A percentile compares a stretch with the other conserved stretches of the same genome.
Evolutionary conservation across 2,888 invertebrate genomes (phyloP).

Genomic region (Latheticus oryzae): DNA sequence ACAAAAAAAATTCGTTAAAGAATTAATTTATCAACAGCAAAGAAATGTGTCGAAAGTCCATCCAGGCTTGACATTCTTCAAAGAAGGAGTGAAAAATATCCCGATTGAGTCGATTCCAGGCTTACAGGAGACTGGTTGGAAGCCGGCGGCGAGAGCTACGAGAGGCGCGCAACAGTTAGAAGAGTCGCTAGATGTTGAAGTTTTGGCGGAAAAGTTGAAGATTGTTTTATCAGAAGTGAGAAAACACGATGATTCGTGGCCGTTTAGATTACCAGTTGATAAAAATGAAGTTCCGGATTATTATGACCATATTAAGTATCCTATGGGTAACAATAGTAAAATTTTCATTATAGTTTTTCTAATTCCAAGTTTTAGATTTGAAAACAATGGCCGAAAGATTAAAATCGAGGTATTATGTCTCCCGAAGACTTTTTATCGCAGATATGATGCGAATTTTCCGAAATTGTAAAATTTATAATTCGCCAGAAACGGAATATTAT

Average conservation of each 20-base stretch:
- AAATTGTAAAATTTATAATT: slow-evolving; percentile 96
- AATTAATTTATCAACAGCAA: slow-evolving; percentile 88
- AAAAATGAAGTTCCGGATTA: slow-evolving; percentile 94
- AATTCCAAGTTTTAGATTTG: slow-evolving; percentile 72
- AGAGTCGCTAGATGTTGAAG: slow-evolving; percentile 78
- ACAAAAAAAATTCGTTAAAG: slow-evolving; percentile 89
- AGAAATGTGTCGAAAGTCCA: slow-evolving; percentile 83
- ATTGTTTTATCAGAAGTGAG: slow-evolving; percentile 79
- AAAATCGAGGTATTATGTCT: slow-evolving; percentile 88
- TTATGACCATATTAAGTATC: slow-evolving; percentile 96
- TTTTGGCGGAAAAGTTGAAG: slow-evolving; percentile 72
- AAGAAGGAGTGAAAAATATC: slow-evolving; percentile 84
- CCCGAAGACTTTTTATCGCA: slow-evolving; percentile 90
- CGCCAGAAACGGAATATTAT: slow-evolving; percentile 94
- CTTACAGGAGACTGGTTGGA: slow-evolving; percentile 87
- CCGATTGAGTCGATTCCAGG: slow-evolving; percentile 91
- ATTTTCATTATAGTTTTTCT: not conserved
- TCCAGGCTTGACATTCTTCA: slow-evolving; percentile 89
- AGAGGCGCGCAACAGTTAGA: slow-evolving; percentile 72
- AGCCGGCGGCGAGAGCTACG: slow-evolving; percentile 73
- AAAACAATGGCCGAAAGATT: slow-evolving; percentile 88
- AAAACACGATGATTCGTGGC: slow-evolving; percentile 92
- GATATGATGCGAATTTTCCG: slow-evolving; percentile 97
- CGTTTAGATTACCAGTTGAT: slow-evolving; percentile 94
- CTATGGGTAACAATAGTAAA: slow-evolving; percentile 99